Evolutionary conservation across 2,888 invertebrate species (phyloP).

Genomic region (Parnassius orleans): DNA sequence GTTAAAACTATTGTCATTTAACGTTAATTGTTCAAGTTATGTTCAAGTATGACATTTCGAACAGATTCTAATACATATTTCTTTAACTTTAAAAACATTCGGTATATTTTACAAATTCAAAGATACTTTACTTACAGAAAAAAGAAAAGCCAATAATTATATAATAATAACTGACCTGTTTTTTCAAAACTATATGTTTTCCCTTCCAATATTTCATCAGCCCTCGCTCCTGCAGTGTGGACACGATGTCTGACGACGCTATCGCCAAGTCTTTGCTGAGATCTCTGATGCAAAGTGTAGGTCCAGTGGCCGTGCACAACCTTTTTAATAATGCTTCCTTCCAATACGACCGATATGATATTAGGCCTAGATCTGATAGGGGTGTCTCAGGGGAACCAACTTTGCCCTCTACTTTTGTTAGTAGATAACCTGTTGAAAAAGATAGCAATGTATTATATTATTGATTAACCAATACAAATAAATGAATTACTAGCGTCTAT

Average conservation of each 20-base stretch:
- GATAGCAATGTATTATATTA: background rate
- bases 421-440: conserved; percentile 90
- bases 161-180: conserved; percentile 83
- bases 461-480: too few relatives aligned
- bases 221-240: conserved; percentile 96
- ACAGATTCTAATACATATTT: too few relatives aligned
- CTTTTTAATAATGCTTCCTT: conserved; percentile 96
- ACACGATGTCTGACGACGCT: conserved; percentile 98
- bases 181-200: conserved; percentile 96
- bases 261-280: conserved; percentile 94
- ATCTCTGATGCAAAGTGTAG: conserved; percentile 95
- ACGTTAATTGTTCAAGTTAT: too few relatives aligned
- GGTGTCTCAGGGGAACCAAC: conserved; percentile 99
- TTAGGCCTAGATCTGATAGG: conserved; percentile 96
- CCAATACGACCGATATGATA: conserved; percentile 99
- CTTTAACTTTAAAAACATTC: too few relatives aligned
- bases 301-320: conserved; percentile 93
- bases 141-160: too few relatives aligned
- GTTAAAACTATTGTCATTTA: too few relatives aligned
- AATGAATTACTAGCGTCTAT: too few relatives aligned
- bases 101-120: too few relatives aligned
- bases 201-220: conserved; percentile 99
- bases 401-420: conserved; percentile 97
- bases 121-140: too few relatives aligned
- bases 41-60: too few relatives aligned